Base-by-base conservation (phyloP, 2,113 vertebrate species). In the Nyctibius bracteatus region DNA sequence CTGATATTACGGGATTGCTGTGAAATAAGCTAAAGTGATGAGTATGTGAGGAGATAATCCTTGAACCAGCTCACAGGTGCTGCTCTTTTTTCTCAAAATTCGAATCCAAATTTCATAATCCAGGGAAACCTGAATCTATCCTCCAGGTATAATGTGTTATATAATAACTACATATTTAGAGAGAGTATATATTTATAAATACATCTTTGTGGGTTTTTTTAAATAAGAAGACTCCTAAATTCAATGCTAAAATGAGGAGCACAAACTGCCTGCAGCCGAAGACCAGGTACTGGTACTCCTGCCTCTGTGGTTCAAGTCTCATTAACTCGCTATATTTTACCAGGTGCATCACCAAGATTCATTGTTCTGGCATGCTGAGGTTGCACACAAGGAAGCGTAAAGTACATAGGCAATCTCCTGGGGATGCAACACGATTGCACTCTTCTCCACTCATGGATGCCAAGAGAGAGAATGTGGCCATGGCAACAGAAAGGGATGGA, bases 401-500 rank as follows among this genome's bases (percentile, higher is more conserved):
- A 83, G 52, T 4, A 37, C 78, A 66, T 1, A 52, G 88, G 54
- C 47, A 68, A 27, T 61, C 74, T 95, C 81, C 90, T 72, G 71
- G 66, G 90, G n/a, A 70, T 82, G 81, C 15, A 82, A 66, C 47
- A 77, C 5, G 17, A 80, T 19, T 6, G 2, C 78, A 52, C 46
- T 82, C 91, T 61, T 79, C 73, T 85, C 62, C 79, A 82, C 74
- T 82, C 58, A 82, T 77, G 66, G 81, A 80, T 80, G 74, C 61
- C 90, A 21, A 46, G 54, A 82, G 80, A 81, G 70, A 85, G 62
- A 82, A 90, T 54, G 84, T 95, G 86, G 78, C 93, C 87, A 93
- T 93, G 90, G 95, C 90, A 97, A 96, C 93, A 90, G 89, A 82
- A 59, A 71, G 78, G 87, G 61, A 65, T 72, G 89, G 89, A 81